These are phyloP conservation scores for Oncorhynchus nerka DNA, from an alignment of 2,113 vertebrate genomes.

Conservation along the genomic window DNA sequence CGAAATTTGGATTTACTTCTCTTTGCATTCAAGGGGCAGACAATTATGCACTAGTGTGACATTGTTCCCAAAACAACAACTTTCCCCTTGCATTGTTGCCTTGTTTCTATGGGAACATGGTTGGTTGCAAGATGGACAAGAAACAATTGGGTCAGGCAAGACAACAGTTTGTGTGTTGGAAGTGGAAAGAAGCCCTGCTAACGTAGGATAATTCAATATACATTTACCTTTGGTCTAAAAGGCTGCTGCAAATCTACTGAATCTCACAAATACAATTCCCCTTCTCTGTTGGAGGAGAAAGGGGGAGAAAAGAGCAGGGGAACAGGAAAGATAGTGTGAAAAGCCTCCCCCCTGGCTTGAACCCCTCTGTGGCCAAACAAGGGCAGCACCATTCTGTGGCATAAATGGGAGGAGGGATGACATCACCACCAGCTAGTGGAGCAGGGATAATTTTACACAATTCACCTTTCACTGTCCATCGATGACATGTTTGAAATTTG, in stretches of 20 bases:
- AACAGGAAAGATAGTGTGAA: conserved; percentile 28
- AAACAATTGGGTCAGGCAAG: conserved; percentile 42
- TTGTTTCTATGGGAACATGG: conserved; percentile 55
- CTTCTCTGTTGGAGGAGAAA: not conserved
- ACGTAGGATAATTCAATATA: conserved; percentile 11
- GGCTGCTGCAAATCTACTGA: conserved; percentile 25
- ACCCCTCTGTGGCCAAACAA: conserved; percentile 69
- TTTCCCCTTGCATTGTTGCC: conserved; percentile 42
- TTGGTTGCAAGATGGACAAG: conserved; percentile 25
- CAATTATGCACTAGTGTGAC: conserved; percentile 11
- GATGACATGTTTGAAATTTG: conserved; percentile 77
- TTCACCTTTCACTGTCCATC: conserved; percentile 81
- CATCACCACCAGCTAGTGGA: conserved; percentile 72
- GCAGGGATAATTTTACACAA: conserved; percentile 69
- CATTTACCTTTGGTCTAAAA: conserved; percentile 11
- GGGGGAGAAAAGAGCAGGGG: conserved; percentile 9
- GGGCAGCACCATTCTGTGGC: conserved; percentile 75
- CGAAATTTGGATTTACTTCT: not conserved
- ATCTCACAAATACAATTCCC: conserved; percentile 3
- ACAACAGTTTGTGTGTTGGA: conserved; percentile 17
- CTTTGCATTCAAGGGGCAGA: not conserved
- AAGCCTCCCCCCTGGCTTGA: conserved; percentile 26
- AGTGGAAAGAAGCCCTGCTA: conserved; percentile 4
- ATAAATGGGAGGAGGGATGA: conserved; percentile 74
- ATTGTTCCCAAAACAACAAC: conserved; percentile 50